A percentile compares a stretch with the other conserved stretches of the same genome.
Conservation (phyloP, 2,113 vertebrate species). For the Paradisaea rubra region DNA sequence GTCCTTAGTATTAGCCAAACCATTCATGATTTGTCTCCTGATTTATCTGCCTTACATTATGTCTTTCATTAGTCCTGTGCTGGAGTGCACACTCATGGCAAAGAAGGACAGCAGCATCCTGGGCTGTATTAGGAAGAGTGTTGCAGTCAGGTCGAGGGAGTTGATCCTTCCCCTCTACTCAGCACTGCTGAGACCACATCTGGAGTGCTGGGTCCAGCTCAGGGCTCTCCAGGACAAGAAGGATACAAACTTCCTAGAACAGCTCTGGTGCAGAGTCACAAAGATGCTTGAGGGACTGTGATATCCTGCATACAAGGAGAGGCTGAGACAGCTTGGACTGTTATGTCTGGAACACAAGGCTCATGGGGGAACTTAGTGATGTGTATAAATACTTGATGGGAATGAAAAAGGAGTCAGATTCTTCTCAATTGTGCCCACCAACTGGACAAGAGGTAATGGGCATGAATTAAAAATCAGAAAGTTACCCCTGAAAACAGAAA, state of each 20-base stretch:
- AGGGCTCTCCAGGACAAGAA: not conserved
- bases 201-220: not conserved
- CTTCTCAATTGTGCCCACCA: not conserved
- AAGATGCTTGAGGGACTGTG: not conserved
- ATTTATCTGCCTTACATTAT: not conserved
- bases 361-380: not conserved
- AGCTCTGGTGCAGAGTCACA: not conserved
- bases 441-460: not conserved
- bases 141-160: not conserved
- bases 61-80: not conserved
- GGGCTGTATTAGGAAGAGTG: not conserved
- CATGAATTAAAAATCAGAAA: not conserved
- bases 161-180: not conserved
- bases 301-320: not conserved
- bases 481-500: not conserved
- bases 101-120: not conserved
- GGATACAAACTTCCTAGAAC: not conserved
- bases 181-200: not conserved
- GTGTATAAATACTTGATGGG: not conserved
- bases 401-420: not conserved
- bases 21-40: not conserved
- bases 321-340: not conserved
- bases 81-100: not conserved
- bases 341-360: not conserved
- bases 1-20: not conserved